These are phyloP conservation scores for Eudiplozoon nipponicum DNA, from an alignment of 2,888 invertebrate species.

Conservation along the genomic window DNA sequence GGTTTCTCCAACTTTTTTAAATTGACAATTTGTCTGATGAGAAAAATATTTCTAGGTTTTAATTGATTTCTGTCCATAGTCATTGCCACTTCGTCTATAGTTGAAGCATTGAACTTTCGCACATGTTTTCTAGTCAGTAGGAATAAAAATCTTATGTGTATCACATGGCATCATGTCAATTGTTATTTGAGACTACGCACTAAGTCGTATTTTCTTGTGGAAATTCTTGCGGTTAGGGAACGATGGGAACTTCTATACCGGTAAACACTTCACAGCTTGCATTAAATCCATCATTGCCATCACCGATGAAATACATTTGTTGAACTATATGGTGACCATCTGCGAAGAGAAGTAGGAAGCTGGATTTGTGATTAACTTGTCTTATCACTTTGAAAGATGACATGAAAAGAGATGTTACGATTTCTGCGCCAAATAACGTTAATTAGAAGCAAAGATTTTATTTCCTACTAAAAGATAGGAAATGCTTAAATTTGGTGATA, in stretches of 20 bases:
- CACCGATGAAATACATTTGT: slow-evolving; percentile 21
- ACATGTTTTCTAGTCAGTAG: slow-evolving; percentile 16
- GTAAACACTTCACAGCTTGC: slow-evolving; percentile 1
- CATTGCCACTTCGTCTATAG: slow-evolving; percentile 18
- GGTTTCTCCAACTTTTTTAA: slow-evolving; percentile 20
- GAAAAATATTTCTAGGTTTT: slow-evolving; percentile 21
- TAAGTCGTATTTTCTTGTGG: slow-evolving; percentile 1
- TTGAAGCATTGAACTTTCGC: slow-evolving; percentile 18
- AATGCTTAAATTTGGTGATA: no score
- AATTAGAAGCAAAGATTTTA: slow-evolving; percentile 9
- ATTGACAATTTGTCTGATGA: slow-evolving; percentile 19
- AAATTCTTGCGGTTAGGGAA: neutral
- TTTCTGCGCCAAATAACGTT: slow-evolving; percentile 3
- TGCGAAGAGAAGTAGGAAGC: slow-evolving; percentile 19
- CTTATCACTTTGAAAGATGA: slow-evolving; percentile 19
- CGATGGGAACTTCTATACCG: neutral
- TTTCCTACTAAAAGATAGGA: slow-evolving; percentile 1
- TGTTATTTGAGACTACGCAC: slow-evolving; percentile 5
- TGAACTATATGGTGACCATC: slow-evolving; percentile 20
- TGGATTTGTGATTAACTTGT: slow-evolving; percentile 21
- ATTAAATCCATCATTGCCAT: slow-evolving; percentile 9
- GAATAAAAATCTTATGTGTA: slow-evolving; percentile 14
- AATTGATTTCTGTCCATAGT: slow-evolving; percentile 18
- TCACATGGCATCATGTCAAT: slow-evolving; percentile 16
- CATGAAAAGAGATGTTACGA: neutral